phyloP scores from a whole-genome alignment of 2,888 invertebrate genomes.

The Polia nebulosa region DNA sequence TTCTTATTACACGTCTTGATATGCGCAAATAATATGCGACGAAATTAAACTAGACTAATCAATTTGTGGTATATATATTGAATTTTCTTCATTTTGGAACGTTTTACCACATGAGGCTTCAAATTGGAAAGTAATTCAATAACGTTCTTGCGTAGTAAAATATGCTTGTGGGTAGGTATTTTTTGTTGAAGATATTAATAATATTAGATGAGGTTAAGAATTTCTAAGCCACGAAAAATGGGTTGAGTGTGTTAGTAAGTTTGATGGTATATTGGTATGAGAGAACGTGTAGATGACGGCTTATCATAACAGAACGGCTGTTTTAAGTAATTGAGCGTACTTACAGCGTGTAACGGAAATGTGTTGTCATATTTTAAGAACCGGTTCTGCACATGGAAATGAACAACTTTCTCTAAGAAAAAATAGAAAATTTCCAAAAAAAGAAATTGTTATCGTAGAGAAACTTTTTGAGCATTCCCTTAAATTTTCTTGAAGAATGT shows the following conservation, averaged over 20 bases:
- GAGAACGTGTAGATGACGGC: not conserved
- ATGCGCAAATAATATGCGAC: conserved; percentile 7
- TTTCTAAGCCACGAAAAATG: not conserved
- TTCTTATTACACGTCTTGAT: conserved; percentile 18
- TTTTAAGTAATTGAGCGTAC: too few species aligned
- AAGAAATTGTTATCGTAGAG: too few species aligned
- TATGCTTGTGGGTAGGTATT: not conserved
- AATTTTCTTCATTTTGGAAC: conserved; percentile 28
- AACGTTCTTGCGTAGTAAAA: not conserved
- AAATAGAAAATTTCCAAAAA: too few species aligned
- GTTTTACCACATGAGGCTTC: conserved; percentile 28
- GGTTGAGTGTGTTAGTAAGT: not conserved
- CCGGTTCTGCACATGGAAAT: too few species aligned
- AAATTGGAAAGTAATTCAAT: conserved; percentile 53
- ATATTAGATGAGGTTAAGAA: not conserved
- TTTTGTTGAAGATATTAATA: not conserved
- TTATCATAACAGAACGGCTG: too few species aligned
- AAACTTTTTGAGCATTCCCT: too few species aligned
- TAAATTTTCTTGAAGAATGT: too few species aligned
- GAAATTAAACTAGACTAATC: conserved; percentile 22
- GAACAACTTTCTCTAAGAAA: too few species aligned
- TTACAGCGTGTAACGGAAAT: too few species aligned
- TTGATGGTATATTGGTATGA: not conserved
- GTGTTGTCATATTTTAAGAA: too few species aligned
- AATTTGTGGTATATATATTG: conserved; percentile 25